Evolutionary conservation across 2,797 vertebrate species (phyloP), one percentile per base, ranked within the genome.

Genomic region (Pangasius macronema): DNA sequence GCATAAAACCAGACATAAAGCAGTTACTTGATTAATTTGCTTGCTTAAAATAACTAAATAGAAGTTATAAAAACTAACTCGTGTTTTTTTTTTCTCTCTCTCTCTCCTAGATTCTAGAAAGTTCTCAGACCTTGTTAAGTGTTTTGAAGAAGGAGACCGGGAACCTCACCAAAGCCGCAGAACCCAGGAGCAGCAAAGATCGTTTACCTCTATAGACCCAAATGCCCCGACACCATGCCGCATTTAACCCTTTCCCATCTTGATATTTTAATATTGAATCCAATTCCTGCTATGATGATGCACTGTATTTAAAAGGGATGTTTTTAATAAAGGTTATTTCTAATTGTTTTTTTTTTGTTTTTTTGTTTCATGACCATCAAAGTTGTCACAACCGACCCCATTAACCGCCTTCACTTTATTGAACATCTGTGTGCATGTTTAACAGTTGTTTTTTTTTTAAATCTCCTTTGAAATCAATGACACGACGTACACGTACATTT

Each of bases 111-210:
- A 97, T 99, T 91, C 91, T 99, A 94, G 97, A 99, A 93, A 98
- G 97, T 91, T 99, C 97, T 3, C 97, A 99, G 95, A 97, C 96
- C 3, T 92, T 99, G 76, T 96, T 99, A 18, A 97, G 93, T 11
- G 96, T 97, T 63, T 92, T 99, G 90, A 98, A 98, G 93, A 95
- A 95, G 91, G 97, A 99, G 91, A 94, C 95, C 0, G 96, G 96
- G 85, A 97, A 96, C 92, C 94, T 97, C 75, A 95, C 92, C 79
- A 97, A 97, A 94, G 95, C 94, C 87, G 95, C 95, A 0, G 94
- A 95, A 70, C 92, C 93, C 1, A 91, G 94, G 67, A 92, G 90
- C 68, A 86, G 51, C 82, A 92, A 92, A 84, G 91, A 92, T 67
- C 91, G 89, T 82, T 91, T 89, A 93, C 63, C 5, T 57, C 30